Conservation (phyloP, 2,113 vertebrate genomes). For the Podilymbus podiceps region DNA sequence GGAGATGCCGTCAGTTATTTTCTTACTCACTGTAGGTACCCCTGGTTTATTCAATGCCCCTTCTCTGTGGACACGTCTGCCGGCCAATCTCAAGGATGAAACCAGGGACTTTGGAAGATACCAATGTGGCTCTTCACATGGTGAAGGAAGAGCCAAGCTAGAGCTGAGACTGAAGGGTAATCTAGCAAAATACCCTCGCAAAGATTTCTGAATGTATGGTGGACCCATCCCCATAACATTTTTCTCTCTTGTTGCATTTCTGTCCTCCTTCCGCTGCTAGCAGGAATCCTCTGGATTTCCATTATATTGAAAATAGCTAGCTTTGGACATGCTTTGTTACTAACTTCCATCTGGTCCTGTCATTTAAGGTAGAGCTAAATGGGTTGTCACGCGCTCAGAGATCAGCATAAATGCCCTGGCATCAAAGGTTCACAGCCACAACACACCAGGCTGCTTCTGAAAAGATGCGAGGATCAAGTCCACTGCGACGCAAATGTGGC, state of each 20-base stretch:
- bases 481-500: slow-evolving; percentile 30
- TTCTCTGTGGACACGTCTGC: neutral
- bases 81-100: neutral
- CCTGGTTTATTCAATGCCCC: neutral
- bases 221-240: neutral
- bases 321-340: neutral
- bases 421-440: slow-evolving; percentile 30
- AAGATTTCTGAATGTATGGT: neutral
- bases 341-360: slow-evolving; percentile 47
- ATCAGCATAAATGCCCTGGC: slow-evolving; percentile 50
- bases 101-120: neutral
- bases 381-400: slow-evolving; percentile 23
- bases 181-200: neutral
- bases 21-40: neutral
- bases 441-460: slow-evolving; percentile 31
- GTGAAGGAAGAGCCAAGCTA: neutral
- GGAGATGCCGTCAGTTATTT: neutral
- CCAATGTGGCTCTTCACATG: neutral
- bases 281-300: neutral
- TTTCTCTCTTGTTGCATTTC: neutral
- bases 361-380: slow-evolving; percentile 42
- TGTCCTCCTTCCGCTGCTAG: neutral
- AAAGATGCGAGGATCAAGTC: slow-evolving; percentile 11
- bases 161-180: neutral
- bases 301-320: slow-evolving; percentile 14